Evolutionary conservation across 2,888 invertebrate genomes (phyloP).

Genomic region (Catocala sponsa): DNA sequence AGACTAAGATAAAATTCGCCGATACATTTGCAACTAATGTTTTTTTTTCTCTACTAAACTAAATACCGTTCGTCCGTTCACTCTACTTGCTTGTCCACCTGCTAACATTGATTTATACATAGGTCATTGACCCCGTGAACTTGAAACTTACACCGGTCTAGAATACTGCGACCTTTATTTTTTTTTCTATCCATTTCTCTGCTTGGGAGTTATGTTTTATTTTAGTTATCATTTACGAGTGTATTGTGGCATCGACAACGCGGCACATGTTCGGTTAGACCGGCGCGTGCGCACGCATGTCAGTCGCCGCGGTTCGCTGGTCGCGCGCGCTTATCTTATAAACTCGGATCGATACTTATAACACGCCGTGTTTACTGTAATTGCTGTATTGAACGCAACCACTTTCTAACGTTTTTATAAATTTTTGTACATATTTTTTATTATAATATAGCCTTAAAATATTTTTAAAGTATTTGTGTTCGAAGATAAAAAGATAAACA

Average conservation of each 20-base stretch:
- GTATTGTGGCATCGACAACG: conserved; percentile 67
- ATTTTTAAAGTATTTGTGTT: background rate
- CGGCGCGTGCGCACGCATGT: conserved; percentile 70
- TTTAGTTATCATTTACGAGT: conserved; percentile 80
- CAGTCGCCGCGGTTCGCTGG: conserved; percentile 76
- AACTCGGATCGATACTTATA: conserved; percentile 44
- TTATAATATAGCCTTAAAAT: background rate
- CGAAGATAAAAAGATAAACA: background rate
- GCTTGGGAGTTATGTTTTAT: conserved; percentile 79
- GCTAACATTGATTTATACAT: conserved; percentile 48
- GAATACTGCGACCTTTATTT: conserved; percentile 31
- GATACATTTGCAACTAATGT: too few relatives aligned
- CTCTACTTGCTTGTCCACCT: conserved; percentile 31
- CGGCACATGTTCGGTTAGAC: conserved; percentile 65
- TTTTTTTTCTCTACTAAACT: background rate
- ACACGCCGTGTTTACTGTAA: conserved; percentile 32
- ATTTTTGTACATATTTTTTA: background rate
- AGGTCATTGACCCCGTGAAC: conserved; percentile 48
- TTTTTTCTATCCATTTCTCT: conserved; percentile 62
- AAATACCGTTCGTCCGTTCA: conserved; percentile 14
- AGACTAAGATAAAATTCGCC: too few relatives aligned
- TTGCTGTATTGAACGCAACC: conserved; percentile 5
- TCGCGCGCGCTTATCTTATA: conserved; percentile 72
- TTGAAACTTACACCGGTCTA: conserved; percentile 48
- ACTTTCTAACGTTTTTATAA: background rate